A percentile compares a stretch with the other conserved stretches of the same genome.
Evolutionary conservation across 2,797 vertebrate species (phyloP).

Genomic region (Poeciliopsis presidionis): DNA sequence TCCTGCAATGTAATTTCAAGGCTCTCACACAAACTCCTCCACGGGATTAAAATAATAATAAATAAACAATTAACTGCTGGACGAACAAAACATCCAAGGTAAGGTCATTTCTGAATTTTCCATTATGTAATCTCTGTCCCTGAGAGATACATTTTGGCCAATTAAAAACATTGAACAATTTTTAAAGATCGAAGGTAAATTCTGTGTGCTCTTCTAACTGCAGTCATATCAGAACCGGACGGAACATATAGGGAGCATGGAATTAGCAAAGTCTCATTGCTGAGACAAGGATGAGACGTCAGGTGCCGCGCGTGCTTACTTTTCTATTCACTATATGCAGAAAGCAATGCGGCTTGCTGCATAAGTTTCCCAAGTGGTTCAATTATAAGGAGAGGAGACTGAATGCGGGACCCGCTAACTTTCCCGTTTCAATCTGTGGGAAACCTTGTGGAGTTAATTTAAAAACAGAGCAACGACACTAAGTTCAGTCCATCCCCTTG

Average conservation of each 20-base stretch:
- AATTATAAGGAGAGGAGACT: background rate
- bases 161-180: background rate
- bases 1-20: background rate
- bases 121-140: background rate
- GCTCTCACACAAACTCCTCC: background rate
- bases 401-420: background rate
- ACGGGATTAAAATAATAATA: background rate
- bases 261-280: background rate
- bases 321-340: background rate
- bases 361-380: background rate
- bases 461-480: background rate
- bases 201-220: background rate
- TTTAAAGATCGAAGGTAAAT: background rate
- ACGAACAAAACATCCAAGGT: background rate
- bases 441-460: background rate
- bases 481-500: background rate
- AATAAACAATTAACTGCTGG: too few relatives aligned
- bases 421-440: background rate
- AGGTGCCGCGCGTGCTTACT: background rate
- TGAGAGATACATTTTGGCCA: background rate
- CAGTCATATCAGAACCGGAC: background rate
- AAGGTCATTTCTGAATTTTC: background rate
- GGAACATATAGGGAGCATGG: background rate
- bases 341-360: background rate
- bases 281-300: background rate